Evolutionary conservation across 2,888 invertebrate species (phyloP).

Genomic region (Clunio marinus): DNA sequence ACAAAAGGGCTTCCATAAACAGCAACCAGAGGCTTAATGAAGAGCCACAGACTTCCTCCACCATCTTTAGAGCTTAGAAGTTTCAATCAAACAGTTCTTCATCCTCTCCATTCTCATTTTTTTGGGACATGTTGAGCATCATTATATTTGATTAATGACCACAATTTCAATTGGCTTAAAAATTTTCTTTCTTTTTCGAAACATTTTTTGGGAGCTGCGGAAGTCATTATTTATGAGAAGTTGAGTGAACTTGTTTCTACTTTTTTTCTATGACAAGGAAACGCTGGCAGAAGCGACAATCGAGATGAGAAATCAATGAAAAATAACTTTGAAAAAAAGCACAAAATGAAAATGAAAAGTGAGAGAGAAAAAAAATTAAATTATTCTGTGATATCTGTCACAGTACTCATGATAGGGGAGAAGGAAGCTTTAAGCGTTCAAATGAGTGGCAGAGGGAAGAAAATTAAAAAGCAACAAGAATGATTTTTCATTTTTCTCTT

Average conservation of each 20-base stretch:
- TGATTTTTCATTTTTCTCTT: neutral
- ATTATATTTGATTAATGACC: conserved; percentile 26
- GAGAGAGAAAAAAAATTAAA: too few relatives aligned
- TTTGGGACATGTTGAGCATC: conserved; percentile 18
- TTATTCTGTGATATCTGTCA: too few relatives aligned
- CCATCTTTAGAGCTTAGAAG: neutral
- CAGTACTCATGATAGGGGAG: too few relatives aligned
- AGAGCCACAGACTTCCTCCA: too few relatives aligned
- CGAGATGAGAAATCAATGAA: too few relatives aligned
- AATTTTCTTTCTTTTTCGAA: neutral
- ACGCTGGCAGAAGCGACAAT: too few relatives aligned
- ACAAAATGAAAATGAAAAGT: too few relatives aligned
- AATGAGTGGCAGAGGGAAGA: neutral
- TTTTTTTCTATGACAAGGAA: neutral
- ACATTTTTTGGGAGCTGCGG: neutral
- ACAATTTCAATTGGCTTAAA: conserved; percentile 20
- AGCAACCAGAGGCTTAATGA: too few relatives aligned
- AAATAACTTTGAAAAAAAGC: too few relatives aligned
- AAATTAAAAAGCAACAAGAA: neutral
- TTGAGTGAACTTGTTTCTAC: neutral
- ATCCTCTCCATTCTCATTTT: neutral
- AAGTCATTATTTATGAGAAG: conserved; percentile 27
- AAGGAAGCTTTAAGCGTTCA: neutral
- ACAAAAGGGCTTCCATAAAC: too few relatives aligned
- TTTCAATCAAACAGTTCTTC: neutral